Conservation (phyloP, 1,140 invertebrate species). For the Bilobella aurantiaca region DNA sequence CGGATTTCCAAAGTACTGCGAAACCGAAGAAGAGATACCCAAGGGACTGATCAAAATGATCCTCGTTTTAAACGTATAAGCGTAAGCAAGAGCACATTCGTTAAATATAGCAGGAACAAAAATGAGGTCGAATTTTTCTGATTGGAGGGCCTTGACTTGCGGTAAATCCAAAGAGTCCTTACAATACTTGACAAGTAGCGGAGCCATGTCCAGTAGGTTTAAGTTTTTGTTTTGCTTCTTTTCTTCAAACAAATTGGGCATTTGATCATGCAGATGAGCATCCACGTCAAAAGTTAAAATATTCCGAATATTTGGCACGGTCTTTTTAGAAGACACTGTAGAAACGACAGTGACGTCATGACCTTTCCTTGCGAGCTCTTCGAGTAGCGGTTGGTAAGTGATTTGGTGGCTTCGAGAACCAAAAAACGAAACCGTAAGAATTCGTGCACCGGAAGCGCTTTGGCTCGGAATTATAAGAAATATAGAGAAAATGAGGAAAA, state of each 20-base stretch:
- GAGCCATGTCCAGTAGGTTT: not conserved
- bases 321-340: slow-evolving; percentile 41
- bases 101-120: slow-evolving; percentile 42
- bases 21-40: not conserved
- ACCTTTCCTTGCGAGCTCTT: slow-evolving; percentile 32
- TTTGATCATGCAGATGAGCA: not conserved
- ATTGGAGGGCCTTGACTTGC: not conserved
- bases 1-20: slow-evolving; percentile 11
- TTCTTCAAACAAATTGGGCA: slow-evolving; percentile 5
- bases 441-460: too few relatives aligned
- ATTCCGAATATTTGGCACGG: slow-evolving; percentile 10
- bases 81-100: slow-evolving; percentile 41
- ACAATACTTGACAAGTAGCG: not conserved
- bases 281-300: slow-evolving; percentile 6
- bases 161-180: not conserved
- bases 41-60: not conserved
- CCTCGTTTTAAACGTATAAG: slow-evolving; percentile 41
- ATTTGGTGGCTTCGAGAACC: slow-evolving; percentile 8
- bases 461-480: too few relatives aligned
- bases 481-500: too few relatives aligned
- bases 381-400: slow-evolving; percentile 19
- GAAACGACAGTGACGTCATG: slow-evolving; percentile 35
- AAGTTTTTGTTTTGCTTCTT: not conserved
- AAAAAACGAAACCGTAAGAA: slow-evolving; percentile 7
- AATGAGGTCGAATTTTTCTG: slow-evolving; percentile 43